Conservation (phyloP, 1,140 invertebrate species). For the Scaptodrosophila lebanonensis region DNA sequence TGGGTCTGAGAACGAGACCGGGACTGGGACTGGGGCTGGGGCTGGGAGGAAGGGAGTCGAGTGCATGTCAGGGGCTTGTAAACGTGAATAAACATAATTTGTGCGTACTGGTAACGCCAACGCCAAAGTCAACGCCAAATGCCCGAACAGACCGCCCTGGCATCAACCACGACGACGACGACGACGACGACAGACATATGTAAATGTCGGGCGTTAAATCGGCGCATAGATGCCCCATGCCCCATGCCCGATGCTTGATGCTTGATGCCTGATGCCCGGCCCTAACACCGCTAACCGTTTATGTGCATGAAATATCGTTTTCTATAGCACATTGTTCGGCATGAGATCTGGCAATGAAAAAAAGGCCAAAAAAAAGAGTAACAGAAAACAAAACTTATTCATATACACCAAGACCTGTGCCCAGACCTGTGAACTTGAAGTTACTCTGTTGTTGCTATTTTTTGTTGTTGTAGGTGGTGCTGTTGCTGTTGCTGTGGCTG, state of each 20-base stretch:
- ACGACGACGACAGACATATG: slow-evolving; percentile 45
- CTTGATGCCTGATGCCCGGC: slow-evolving; percentile 10
- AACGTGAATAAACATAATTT: slow-evolving; percentile 75
- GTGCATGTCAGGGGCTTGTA: slow-evolving; percentile 74
- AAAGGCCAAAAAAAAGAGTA: no score
- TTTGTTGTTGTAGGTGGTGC: slow-evolving; percentile 52
- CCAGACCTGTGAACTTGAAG: no score
- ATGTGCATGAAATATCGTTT: slow-evolving; percentile 67
- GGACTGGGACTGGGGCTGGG: slow-evolving; percentile 2
- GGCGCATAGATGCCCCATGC: slow-evolving; percentile 50
- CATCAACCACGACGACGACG: no score
- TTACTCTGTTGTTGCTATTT: slow-evolving; percentile 23
- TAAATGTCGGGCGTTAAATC: slow-evolving; percentile 75
- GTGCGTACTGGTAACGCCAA: slow-evolving; percentile 69
- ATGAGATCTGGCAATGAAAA: no score
- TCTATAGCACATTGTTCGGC: slow-evolving; percentile 60
- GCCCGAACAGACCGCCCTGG: neutral
- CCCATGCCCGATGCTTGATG: neutral
- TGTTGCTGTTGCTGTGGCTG: neutral
- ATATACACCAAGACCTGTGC: no score
- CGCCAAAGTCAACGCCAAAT: slow-evolving; percentile 52
- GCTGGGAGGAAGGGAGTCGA: slow-evolving; percentile 9
- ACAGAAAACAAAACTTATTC: no score
- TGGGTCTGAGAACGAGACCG: neutral
- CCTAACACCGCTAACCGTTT: slow-evolving; percentile 51